phyloP scores from a whole-genome alignment of 1,140 invertebrate species.

The Panagrolaimus sp. region DNA sequence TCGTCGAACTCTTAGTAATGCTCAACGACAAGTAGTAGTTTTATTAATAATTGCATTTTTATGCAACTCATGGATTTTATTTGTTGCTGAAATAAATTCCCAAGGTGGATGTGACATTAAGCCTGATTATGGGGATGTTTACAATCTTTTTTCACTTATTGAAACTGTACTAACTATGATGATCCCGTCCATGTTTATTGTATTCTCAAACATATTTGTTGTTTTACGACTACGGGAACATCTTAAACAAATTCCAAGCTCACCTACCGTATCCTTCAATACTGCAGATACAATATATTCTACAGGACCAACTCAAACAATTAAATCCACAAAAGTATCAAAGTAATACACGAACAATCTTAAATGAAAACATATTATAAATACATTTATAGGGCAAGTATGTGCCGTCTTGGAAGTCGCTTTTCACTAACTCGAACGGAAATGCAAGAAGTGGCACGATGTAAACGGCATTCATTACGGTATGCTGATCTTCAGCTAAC shows the following conservation, averaged over 20 bases:
- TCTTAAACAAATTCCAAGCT: slow-evolving; percentile 41
- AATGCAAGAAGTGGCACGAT: slow-evolving; percentile 20
- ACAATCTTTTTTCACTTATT: slow-evolving; percentile 38
- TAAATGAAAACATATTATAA: not conserved
- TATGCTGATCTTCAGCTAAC: slow-evolving; percentile 55
- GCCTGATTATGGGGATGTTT: slow-evolving; percentile 41
- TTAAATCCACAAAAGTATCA: slow-evolving; percentile 44
- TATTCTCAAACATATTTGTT: slow-evolving; percentile 48
- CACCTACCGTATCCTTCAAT: slow-evolving; percentile 53
- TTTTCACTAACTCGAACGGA: slow-evolving; percentile 17
- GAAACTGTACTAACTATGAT: slow-evolving; percentile 51
- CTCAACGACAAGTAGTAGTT: slow-evolving; percentile 40
- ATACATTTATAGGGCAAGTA: slow-evolving; percentile 38
- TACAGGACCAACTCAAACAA: slow-evolving; percentile 39
- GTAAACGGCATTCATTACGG: slow-evolving; percentile 28
- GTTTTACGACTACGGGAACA: slow-evolving; percentile 47
- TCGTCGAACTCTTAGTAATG: slow-evolving; percentile 38
- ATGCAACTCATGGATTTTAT: slow-evolving; percentile 50
- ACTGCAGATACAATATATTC: slow-evolving; percentile 49
- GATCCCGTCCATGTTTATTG: slow-evolving; percentile 44
- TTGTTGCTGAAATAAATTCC: slow-evolving; percentile 49
- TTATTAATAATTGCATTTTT: slow-evolving; percentile 38
- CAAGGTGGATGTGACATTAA: slow-evolving; percentile 49
- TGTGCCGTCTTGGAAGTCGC: slow-evolving; percentile 30
- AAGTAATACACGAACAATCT: slow-evolving; percentile 26